Evolutionary conservation across 2,113 vertebrate genomes (phyloP), one percentile per base, ranked within the genome.

Genomic region (Cervus canadensis): DNA sequence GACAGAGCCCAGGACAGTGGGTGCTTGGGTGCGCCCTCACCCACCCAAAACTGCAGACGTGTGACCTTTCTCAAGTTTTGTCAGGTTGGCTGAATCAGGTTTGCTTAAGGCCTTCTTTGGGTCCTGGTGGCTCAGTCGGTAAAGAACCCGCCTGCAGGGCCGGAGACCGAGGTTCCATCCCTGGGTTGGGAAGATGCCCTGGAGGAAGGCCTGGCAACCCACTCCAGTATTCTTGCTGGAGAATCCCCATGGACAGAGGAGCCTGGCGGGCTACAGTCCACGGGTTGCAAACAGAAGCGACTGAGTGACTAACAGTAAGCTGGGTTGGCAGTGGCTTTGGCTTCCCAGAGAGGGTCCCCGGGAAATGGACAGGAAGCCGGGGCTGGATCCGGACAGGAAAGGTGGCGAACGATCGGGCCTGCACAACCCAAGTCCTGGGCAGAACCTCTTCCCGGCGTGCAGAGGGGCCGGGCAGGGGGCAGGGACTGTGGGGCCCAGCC

Each of bases 401-500:
- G 33, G 50, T 6, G 14, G 30, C 0, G 4, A 67, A 36, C 8
- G 9, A 26, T 36, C 3, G 2, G 23, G 15, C 26, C 83, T 17
- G 74, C 40, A 56, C 67, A 48, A 40, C 54, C 52, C 19, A 10
- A 30, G 23, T 21, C 36, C n/a, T 0, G 21, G 33, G 26, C 62
- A 40, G 54, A 85, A 25, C 36, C 8, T 71, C 33, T 7, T 76
- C 1, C 45, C 30, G 2, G 76, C 19, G 0, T 0, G 33, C 40
- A 26, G 36, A 30, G n/a, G 4, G 57, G 12, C 25, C 12, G 33
- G 59, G 26, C 16, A 12, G 21, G 15, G 30, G 16, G 3, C 43
- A 43, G n/a, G n/a, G 67, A 2, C 19, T 40, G 1, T 33, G 52
- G 0, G 4, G 6, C 33, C 7, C 0, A 36, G 50, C 8, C 19